Conservation (phyloP, 1,140 invertebrate species). For the Vanessa tameamea region DNA sequence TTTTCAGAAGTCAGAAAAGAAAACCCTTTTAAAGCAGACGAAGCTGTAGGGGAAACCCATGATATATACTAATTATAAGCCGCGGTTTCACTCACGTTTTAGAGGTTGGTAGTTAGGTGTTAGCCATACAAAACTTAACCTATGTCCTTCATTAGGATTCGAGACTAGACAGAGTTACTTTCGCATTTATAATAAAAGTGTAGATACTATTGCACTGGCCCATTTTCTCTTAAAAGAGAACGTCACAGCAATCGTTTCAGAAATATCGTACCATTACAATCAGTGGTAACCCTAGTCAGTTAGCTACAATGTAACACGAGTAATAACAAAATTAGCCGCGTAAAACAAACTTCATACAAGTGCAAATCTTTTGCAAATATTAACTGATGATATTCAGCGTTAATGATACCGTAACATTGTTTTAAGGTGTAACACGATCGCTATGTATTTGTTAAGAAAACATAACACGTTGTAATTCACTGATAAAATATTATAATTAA, state of each 20-base stretch:
- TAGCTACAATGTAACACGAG: conserved; percentile 26
- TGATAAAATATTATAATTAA: too few relatives aligned
- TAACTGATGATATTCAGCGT: conserved; percentile 24
- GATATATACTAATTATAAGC: too few relatives aligned
- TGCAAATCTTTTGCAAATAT: conserved; percentile 24
- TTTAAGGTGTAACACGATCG: conserved; percentile 21
- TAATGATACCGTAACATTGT: conserved; percentile 36
- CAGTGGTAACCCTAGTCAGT: conserved; percentile 12
- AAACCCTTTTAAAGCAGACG: too few relatives aligned
- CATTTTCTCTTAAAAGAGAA: neutral
- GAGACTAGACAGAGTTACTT: too few relatives aligned
- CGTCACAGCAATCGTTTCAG: neutral
- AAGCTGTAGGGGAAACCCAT: too few relatives aligned
- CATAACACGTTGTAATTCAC: neutral
- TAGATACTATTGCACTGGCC: too few relatives aligned
- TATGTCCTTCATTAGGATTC: too few relatives aligned
- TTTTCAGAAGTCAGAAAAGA: too few relatives aligned
- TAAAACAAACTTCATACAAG: conserved; percentile 29
- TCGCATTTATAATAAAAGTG: too few relatives aligned
- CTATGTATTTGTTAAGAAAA: neutral
- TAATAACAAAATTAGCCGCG: conserved; percentile 32
- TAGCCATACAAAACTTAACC: too few relatives aligned
- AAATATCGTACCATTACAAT: neutral
- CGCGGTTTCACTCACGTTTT: too few relatives aligned
- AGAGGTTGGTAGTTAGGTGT: too few relatives aligned